Evolutionary conservation across 2,113 vertebrate genomes (phyloP), one percentile per base, ranked within the genome.

Genomic region (Oreochromis aureus): DNA sequence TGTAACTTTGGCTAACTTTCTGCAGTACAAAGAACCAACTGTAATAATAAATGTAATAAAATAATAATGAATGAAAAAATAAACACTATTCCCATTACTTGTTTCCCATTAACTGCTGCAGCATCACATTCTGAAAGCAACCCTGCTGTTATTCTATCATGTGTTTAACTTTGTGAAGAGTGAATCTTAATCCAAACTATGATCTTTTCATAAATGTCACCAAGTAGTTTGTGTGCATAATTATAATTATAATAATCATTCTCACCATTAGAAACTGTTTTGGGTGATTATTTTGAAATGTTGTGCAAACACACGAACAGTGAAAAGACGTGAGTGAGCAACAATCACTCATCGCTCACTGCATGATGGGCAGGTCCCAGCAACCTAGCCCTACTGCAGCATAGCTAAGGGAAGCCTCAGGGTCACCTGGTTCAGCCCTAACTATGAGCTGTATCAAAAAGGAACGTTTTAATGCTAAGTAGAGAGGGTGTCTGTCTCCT

Each of bases 81-180:
- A 30, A 58, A 58, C 55, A 30, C 12, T 58, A 30, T 30, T 30
- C 24, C 55, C 24, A 58, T 24, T 30, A 15, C 55, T 58, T 58
- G 56, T 58, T 58, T 30, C 56, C 56, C 56, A 58, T 58, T 58
- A 58, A 27, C 55, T 58, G 55, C 12, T 58, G 55, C 55, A 58
- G 13, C 24, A 58, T 58, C 56, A 30, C 24, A 16, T 30, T 58
- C 56, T 58, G 24, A 59, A 9, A 16, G 13, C 13, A 16, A 16
- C 7, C 56, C 56, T 16, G 3, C 56, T 59, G 4, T 59, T 59
- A 58, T 63, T 63, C 59, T 63, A 19, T 34, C 30, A 19, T 34
- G 16, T 34, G 30, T 34, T 1, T 34, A 34, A 4, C 59, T 34
- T 34, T 63, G 59, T 63, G 59, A 34, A 36, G 16, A 11, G 30